Base-by-base conservation (phyloP, 2,888 invertebrate genomes). In the Tupiocoris notatus region DNA sequence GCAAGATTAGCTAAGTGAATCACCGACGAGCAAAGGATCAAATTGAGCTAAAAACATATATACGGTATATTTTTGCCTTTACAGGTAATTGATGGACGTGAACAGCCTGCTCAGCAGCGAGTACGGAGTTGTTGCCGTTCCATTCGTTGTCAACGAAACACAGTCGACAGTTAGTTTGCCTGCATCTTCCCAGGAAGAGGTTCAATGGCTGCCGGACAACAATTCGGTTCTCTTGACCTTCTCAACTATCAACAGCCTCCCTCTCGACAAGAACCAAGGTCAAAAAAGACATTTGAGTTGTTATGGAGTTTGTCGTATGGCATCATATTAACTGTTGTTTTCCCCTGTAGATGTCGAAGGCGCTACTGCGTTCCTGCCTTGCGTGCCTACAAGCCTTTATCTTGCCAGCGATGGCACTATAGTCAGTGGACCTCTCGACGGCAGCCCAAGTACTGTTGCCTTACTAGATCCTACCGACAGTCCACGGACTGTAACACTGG, bases 1-100 rank as follows among this genome's bases (percentile, higher is more conserved):
- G n/a, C n/a, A n/a, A n/a, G n/a, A n/a, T n/a, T n/a, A n/a, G n/a
- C n/a, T n/a, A n/a, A n/a, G n/a, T n/a, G n/a, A n/a, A n/a, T n/a
- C n/a, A n/a, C n/a, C n/a, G n/a, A n/a, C n/a, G n/a, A n/a, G n/a
- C n/a, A n/a, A n/a, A n/a, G n/a, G n/a, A n/a, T n/a, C n/a, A n/a
- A n/a, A n/a, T n/a, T n/a, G n/a, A n/a, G n/a, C n/a, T n/a, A n/a
- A n/a, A n/a, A n/a, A n/a, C n/a, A n/a, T n/a, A n/a, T n/a, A n/a
- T n/a, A n/a, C n/a, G n/a, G n/a, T n/a, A n/a, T n/a, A n/a, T 54
- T 54, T 54, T 16, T 9, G 54, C 9, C 16, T n/a, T n/a, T n/a
- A n/a, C n/a, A n/a, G n/a, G n/a, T n/a, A n/a, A n/a, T n/a, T n/a
- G 20, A 70, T 70, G 70, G 70, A 70, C 24, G 59, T 70, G 17